Base-by-base conservation (phyloP, 2,888 invertebrate genomes). In the Baccha elongata region DNA sequence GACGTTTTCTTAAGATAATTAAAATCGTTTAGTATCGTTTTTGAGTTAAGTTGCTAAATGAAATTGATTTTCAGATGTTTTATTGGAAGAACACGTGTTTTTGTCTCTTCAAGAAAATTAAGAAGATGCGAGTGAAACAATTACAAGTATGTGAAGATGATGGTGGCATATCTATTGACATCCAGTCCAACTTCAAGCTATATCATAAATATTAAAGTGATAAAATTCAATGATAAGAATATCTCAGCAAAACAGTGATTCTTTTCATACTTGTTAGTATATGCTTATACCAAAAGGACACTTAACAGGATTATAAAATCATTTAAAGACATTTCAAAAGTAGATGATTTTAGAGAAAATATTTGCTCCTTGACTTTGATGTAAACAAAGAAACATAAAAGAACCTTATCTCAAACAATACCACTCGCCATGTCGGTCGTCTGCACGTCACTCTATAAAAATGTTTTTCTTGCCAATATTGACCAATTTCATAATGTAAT, bases 401-500 rank as follows among this genome's bases (percentile, higher is more conserved):
- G 42, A 26, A 48, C 19, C 32, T 1, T 17, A 65, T 35, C 1
- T 10, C 26, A 62, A 42, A 40, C 32, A 73, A 17, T 60, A 19
- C 48, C 29, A n/a, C n/a, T n/a, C n/a, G n/a, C n/a, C n/a, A n/a
- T n/a, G n/a, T n/a, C n/a, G n/a, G n/a, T n/a, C n/a, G n/a, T n/a
- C n/a, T n/a, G 6, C 32, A 29, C 15, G 53, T 15, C 64, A 80
- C 50, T 75, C 50, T 58, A 69, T 64, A 75, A 67, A 68, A 67
- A 44, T 8, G 8, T 55, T 17, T 60, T 44, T 60, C 32, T 32
- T 69, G 68, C 69, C 68, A 80, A 68, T 67, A 35, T 50, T n/a
- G 58, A 68, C 50, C 46, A 42, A 29, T 32, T 32, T 13, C 67
- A 60, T 60, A 60, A 68, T 68, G 67, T 75, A 75, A 75, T 75